Percentiles rank a stretch among this genome's conserved stretches.
These are phyloP conservation scores for Typhlomys cinereus DNA, from an alignment of 2,113 vertebrate species.

Conservation along the genomic window DNA sequence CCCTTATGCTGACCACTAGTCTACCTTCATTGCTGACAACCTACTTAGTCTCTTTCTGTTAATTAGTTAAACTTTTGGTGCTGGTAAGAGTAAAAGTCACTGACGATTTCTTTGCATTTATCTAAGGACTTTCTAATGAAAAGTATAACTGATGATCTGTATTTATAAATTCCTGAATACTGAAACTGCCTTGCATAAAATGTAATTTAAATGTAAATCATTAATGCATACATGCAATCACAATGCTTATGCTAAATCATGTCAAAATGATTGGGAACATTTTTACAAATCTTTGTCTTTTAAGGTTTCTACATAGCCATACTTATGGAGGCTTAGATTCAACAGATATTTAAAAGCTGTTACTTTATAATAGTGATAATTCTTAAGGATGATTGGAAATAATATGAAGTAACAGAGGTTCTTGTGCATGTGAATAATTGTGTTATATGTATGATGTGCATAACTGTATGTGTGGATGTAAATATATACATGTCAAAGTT, in stretches of 20 bases:
- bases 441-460: no score
- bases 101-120: neutral
- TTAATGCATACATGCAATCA: neutral
- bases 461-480: no score
- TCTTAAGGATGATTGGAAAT: neutral
- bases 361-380: neutral
- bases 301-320: neutral
- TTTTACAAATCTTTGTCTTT: neutral
- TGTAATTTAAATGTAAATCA: neutral
- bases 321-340: neutral
- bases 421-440: no score
- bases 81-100: neutral
- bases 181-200: neutral
- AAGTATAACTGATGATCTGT: neutral
- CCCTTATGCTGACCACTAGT: neutral
- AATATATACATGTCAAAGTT: no score
- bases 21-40: neutral
- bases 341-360: neutral
- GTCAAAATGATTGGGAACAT: neutral
- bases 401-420: neutral
- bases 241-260: neutral
- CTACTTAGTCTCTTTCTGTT: neutral
- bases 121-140: neutral
- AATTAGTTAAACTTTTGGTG: neutral
- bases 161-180: neutral